Evolutionary conservation across 2,113 vertebrate genomes (phyloP).

Genomic region (Vulpes lagopus): DNA sequence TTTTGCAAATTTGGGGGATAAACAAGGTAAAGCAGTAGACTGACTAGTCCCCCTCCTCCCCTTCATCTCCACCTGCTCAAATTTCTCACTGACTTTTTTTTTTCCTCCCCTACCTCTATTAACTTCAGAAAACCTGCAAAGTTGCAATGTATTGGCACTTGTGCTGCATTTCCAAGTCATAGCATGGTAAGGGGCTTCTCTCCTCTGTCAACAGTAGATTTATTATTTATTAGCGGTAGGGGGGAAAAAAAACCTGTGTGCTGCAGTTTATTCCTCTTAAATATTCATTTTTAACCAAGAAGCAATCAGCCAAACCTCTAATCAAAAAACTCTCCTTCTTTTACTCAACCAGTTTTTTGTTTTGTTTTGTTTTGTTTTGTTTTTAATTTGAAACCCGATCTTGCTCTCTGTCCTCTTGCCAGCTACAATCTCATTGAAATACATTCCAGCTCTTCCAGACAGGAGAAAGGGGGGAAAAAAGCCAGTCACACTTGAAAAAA

Average conservation of each 20-base stretch:
- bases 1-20: background rate
- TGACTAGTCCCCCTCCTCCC: background rate
- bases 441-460: conserved; percentile 84
- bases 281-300: conserved; percentile 66
- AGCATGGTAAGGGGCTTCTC: conserved; percentile 65
- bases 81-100: conserved; percentile 59
- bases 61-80: background rate
- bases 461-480: conserved; percentile 69
- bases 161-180: conserved; percentile 63
- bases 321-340: conserved; percentile 59
- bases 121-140: conserved; percentile 82
- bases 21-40: background rate
- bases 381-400: conserved; percentile 82
- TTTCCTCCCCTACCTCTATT: conserved; percentile 63
- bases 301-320: conserved; percentile 65
- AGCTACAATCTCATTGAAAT: conserved; percentile 86
- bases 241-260: background rate
- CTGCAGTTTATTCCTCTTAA: conserved; percentile 68
- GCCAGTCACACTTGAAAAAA: conserved; percentile 85
- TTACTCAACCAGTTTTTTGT: conserved; percentile 18
- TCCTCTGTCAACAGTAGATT: conserved; percentile 75
- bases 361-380: conserved; percentile 60
- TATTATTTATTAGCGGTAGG: conserved; percentile 70
- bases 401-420: conserved; percentile 77
- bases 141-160: conserved; percentile 71